Evolutionary conservation across 2,113 vertebrate species (phyloP).

Genomic region (Pedetes capensis): DNA sequence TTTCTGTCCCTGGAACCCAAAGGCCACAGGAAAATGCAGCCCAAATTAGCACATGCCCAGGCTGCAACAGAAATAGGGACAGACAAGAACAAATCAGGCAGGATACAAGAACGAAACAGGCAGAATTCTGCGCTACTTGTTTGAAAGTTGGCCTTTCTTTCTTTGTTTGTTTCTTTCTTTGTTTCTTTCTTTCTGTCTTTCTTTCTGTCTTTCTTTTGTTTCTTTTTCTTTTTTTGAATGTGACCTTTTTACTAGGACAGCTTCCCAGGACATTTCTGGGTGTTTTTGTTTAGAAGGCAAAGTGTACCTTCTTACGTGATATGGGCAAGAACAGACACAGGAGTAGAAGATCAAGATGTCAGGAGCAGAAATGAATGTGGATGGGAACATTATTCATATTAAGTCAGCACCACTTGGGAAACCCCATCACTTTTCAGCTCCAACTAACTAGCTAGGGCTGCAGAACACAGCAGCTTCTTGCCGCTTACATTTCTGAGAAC

Average conservation of each 20-base stretch:
- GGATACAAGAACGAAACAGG: background rate
- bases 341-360: background rate
- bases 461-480: background rate
- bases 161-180: no score
- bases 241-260: background rate
- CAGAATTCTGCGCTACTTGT: background rate
- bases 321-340: background rate
- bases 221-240: background rate
- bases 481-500: background rate
- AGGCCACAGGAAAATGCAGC: background rate
- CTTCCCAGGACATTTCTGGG: background rate
- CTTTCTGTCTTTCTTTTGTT: no score
- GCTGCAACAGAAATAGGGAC: background rate
- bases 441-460: background rate
- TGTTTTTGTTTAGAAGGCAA: slow-evolving; percentile 12
- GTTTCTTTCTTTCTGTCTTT: no score
- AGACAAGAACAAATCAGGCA: background rate
- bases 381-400: background rate
- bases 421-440: background rate
- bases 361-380: background rate
- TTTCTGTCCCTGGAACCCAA: background rate
- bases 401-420: background rate
- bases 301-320: background rate
- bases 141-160: background rate
- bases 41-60: background rate